Base-by-base conservation (phyloP, 2,113 vertebrate genomes). In the Butastur rufipennis region DNA sequence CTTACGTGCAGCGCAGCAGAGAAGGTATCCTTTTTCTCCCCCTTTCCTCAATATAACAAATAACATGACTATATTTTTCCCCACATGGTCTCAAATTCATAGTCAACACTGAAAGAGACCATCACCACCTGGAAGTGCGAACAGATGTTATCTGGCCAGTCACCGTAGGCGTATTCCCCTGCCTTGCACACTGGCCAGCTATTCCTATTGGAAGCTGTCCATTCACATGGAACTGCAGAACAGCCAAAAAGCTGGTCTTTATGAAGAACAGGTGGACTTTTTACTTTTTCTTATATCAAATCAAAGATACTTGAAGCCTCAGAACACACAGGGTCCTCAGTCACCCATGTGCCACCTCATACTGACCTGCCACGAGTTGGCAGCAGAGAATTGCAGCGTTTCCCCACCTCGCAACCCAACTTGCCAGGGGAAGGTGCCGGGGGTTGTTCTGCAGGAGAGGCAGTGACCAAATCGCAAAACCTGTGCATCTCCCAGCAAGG, bases 301-400 rank as follows among this genome's bases (percentile, higher is more conserved):
- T 40, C 53, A 58, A 79, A 63, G 42, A 45, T 20, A n/a, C 25
- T 6, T 8, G 7, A 62, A 67, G 36, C 43, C 55, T 56, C 53
- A 50, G 23, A 48, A 55, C 45, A 42, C 0, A 0, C 61, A 19
- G 10, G 11, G 13, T 38, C 40, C 53, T 68, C 0, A 0, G 11
- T 67, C 10, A 5, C 17, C n/a, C 0, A 0, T 11, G 83, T 31
- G 18, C 19, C 26, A 52, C 27, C 55, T 61, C 45, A 45, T 16
- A 45, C 6, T 3, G 34, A 40, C 36, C 19, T 25, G 43, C 47
- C 65, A 52, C 10, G 15, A 31, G 19, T 38, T 13, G 43, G 38
- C 59, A 89, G 48, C 55, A 78, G 47, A 47, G 47, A 85, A 77
- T 2, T 56, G 42, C 58, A 66, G 16, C 25, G 11, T 25, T 29